Evolutionary conservation across 2,888 invertebrate genomes (phyloP), one percentile per base, ranked within the genome.

Genomic region (Meandrusa payeni): DNA sequence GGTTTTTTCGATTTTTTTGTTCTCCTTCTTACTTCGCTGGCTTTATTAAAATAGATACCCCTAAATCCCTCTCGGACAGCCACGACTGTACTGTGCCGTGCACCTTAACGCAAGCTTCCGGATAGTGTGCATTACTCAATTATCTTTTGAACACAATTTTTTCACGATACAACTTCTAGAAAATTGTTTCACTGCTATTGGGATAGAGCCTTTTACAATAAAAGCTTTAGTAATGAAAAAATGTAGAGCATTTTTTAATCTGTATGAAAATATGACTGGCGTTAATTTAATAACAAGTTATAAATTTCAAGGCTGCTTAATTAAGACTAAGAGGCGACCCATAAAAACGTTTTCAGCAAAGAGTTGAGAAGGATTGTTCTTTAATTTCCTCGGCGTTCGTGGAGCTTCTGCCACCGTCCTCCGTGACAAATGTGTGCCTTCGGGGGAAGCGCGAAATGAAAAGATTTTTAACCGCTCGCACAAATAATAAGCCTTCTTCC

Each of bases 351-450:
- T 32, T 31, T 24, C 24, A 32, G 24, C 31, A 19, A 42, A 34
- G 34, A 36, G 41, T 34, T 34, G 7, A 28, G 28, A 36, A 42
- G 36, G 22, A 42, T 42, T 42, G 34, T 29, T 22, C 41, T 29
- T 42, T 42, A 42, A 42, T 42, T 36, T 24, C 22, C 15, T 22
- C 28, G 28, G 20, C 28, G 6, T 23, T 28, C 34, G 28, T 23
- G n/a, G 15, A 15, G 32, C 26, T 15, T 22, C 15, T 9, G 24
- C 22, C 15, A 11, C 5, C 9, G n/a, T 11, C 13, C 20, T 7
- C 6, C 15, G 36, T 42, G 41, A 42, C 28, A 27, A 36, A 42
- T 42, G 41, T 36, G 29, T 42, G 33, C 41, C 36, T 34, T 42
- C 36, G 28, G 34, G n/a, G 15, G 29, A 29, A 23, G 22, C 17